These are phyloP conservation scores for Leptoteleia sp. DNA, from an alignment of 1,140 invertebrate species.

Conservation along the genomic window DNA sequence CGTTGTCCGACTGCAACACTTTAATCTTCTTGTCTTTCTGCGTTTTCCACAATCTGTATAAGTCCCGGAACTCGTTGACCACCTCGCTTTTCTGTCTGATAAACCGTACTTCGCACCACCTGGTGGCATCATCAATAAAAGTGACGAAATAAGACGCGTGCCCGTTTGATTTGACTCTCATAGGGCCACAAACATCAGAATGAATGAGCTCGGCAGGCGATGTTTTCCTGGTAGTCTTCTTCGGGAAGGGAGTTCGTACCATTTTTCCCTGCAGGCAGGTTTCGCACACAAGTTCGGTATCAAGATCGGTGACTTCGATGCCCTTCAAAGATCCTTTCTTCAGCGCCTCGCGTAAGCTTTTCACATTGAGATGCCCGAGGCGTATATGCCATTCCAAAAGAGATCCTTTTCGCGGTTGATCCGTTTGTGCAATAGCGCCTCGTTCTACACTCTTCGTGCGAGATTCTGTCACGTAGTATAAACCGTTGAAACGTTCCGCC, in stretches of 20 bases:
- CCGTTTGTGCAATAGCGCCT: not conserved
- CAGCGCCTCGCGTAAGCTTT: not conserved
- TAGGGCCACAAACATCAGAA: not conserved
- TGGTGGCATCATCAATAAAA: constrained; percentile 43
- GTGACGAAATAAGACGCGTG: constrained; percentile 49
- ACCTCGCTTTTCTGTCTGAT: constrained; percentile 7
- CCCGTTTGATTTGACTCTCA: constrained; percentile 49
- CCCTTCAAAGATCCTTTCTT: not conserved
- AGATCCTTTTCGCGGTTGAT: not conserved
- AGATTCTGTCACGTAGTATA: not conserved
- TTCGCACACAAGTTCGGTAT: not conserved
- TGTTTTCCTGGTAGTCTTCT: not conserved
- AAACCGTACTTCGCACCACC: constrained; percentile 11
- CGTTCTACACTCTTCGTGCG: not conserved
- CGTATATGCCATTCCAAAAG: not conserved
- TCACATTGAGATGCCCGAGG: not conserved
- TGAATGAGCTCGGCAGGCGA: not conserved
- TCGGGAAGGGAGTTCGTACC: not conserved
- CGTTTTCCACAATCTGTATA: not conserved
- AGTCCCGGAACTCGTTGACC: not conserved
- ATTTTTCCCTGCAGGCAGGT: not conserved
- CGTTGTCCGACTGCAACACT: constrained; percentile 17
- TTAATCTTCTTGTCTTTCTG: constrained; percentile 1
- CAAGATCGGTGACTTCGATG: not conserved
- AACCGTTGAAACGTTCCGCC: not conserved